Conservation (phyloP, 2,113 vertebrate species). For the Athene cunicularia region DNA sequence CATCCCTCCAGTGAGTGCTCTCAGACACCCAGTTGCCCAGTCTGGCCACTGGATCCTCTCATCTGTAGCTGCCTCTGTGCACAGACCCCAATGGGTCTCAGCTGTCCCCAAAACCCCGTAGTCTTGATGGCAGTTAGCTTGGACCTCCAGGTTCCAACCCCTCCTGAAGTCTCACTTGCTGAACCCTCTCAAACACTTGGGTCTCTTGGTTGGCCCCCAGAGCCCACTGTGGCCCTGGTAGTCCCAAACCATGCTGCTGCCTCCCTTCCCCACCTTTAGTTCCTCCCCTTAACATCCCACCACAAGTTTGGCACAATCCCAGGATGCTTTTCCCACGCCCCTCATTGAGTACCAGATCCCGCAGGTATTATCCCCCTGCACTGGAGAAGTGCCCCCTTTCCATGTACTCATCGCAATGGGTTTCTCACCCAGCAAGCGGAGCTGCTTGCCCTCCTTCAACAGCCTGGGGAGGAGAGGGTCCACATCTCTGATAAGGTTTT, state of each 20-base stretch:
- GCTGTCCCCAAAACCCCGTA: fast-evolving
- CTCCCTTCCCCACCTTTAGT: background rate
- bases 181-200: background rate
- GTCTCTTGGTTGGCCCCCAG: background rate
- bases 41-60: background rate
- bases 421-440: background rate
- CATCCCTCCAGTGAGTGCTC: background rate
- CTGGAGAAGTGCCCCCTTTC: background rate
- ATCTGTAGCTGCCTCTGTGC: background rate
- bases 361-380: fast-evolving
- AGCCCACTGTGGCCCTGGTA: fast-evolving
- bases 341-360: fast-evolving
- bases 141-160: background rate
- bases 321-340: fast-evolving
- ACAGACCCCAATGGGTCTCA: fast-evolving
- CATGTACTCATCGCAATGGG: fast-evolving
- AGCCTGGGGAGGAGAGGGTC: background rate
- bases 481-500: fast-evolving
- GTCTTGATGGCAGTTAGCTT: fast-evolving
- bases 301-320: background rate
- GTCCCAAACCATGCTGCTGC: background rate
- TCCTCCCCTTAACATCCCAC: background rate
- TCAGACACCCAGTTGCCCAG: too few species aligned
- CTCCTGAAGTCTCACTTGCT: fast-evolving
- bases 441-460: background rate